Evolutionary conservation across 2,888 invertebrate species (phyloP), one percentile per base, ranked within the genome.

Genomic region (Cynaeus angustus): DNA sequence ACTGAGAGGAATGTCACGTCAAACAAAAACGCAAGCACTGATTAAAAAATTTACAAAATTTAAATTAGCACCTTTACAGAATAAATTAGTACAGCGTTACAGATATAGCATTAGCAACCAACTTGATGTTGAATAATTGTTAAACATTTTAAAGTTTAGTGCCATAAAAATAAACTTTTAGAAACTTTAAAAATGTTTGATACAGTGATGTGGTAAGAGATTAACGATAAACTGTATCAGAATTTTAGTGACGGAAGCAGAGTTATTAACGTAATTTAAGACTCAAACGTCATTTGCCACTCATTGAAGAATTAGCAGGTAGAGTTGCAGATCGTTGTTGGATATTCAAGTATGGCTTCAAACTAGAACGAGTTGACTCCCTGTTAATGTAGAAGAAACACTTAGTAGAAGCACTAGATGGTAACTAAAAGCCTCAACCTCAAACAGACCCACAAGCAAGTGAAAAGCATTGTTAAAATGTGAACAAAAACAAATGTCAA

Each of bases 321-420:
- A 95, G 89, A 79, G 95, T 95, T 75, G 95, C 94, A 83, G 95
- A 95, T 86, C 94, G 91, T 88, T 94, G 95, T 85, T 90, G 89
- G 77, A 89, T 88, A 84, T 90, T 90, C 86, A 91, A 87, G 84
- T 91, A 92, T 75, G 91, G 89, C 87, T 92, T 93, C 83, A 92
- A 85, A 82, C 91, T 90, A 77, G 93, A 93, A 79, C 93, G 90
- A 83, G 93, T 93, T 37, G 93, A 93, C 84, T 94, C 93, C 86
- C 93, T 93, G 77, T 77, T 73, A 75, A 76, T 71, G 73, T 70
- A 71, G 38, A 66, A 65, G 45, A 61, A 70, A 65, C 33, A 66
- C 53, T 53, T 43, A 53, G 52, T 61, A 61, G 16, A 59, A 61
- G 61, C 61, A 30, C 41, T 45, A 45, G n/a, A 30, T 12, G 14